These are phyloP conservation scores for Ennomos quercinarius DNA, from an alignment of 2,888 invertebrate species.

Conservation along the genomic window DNA sequence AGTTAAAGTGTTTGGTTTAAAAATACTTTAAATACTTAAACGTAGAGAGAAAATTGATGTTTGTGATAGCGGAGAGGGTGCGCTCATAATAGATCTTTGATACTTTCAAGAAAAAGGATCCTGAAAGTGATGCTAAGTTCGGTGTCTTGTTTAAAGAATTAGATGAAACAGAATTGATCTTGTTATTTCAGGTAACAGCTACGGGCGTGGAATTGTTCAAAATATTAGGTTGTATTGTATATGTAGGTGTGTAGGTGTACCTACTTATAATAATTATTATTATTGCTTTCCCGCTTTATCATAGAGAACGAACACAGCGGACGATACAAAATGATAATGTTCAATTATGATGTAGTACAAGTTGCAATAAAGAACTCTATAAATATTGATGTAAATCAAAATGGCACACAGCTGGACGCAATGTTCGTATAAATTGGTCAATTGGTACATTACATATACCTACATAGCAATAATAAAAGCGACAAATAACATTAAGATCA, in stretches of 20 bases:
- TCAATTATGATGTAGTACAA: conserved; percentile 29
- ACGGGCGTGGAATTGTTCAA: too few relatives aligned
- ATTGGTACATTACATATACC: not conserved
- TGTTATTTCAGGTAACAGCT: too few relatives aligned
- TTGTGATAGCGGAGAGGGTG: not conserved
- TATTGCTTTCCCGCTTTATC: conserved; percentile 16
- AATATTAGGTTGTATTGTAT: too few relatives aligned
- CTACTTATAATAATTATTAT: conserved; percentile 1
- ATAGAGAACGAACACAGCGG: not conserved
- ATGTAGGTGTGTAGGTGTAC: too few relatives aligned
- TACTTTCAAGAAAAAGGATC: too few relatives aligned
- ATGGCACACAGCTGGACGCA: conserved; percentile 37
- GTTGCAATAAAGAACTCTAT: conserved; percentile 36
- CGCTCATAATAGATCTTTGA: too few relatives aligned
- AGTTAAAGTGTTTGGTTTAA: conserved; percentile 21
- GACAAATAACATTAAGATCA: too few relatives aligned
- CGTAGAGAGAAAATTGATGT: conserved; percentile 11
- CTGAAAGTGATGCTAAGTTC: too few relatives aligned
- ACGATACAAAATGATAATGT: conserved; percentile 23
- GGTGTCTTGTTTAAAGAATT: too few relatives aligned
- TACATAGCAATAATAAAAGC: too few relatives aligned
- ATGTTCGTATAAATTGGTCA: conserved; percentile 33
- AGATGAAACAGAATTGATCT: too few relatives aligned
- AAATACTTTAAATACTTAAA: conserved; percentile 13
- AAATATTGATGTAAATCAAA: conserved; percentile 35